phyloP scores from a whole-genome alignment of 2,888 invertebrate genomes.

The Thecocarcelia acutangulata region DNA sequence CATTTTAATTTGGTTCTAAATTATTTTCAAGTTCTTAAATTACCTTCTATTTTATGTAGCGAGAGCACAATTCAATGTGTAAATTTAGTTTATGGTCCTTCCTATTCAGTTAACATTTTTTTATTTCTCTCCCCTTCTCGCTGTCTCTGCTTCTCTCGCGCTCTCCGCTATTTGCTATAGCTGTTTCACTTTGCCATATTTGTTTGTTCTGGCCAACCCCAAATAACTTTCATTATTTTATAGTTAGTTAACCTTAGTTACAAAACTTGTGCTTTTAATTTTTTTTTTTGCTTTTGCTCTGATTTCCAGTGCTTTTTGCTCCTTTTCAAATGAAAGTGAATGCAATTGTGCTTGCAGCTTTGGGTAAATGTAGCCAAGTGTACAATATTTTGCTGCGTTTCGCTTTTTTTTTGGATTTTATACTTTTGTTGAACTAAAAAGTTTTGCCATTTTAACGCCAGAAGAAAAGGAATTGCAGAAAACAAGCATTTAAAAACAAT shows the following conservation, averaged over 20 bases:
- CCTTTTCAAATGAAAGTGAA: constrained; percentile 64
- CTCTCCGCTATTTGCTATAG: not conserved
- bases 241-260: constrained; percentile 59
- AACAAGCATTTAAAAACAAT: constrained; percentile 24
- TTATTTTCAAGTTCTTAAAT: constrained; percentile 57
- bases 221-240: constrained; percentile 63
- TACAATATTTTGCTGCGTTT: constrained; percentile 30
- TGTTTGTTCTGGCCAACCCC: constrained; percentile 34
- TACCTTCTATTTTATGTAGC: constrained; percentile 19
- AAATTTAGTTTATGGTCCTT: constrained; percentile 44
- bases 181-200: not conserved
- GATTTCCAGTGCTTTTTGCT: constrained; percentile 37
- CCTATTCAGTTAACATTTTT: constrained; percentile 1
- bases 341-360: constrained; percentile 64
- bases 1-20: constrained; percentile 52
- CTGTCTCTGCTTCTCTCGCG: not conserved
- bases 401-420: constrained; percentile 3
- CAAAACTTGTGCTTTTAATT: constrained; percentile 32
- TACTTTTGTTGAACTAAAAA: constrained; percentile 36
- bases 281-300: constrained; percentile 24
- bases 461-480: constrained; percentile 56
- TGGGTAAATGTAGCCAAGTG: constrained; percentile 59
- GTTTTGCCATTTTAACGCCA: constrained; percentile 36
- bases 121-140: not conserved
- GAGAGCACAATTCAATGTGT: constrained; percentile 11